These are phyloP conservation scores for Clarias gariepinus DNA, from an alignment of 2,113 vertebrate genomes.

Conservation along the genomic window DNA sequence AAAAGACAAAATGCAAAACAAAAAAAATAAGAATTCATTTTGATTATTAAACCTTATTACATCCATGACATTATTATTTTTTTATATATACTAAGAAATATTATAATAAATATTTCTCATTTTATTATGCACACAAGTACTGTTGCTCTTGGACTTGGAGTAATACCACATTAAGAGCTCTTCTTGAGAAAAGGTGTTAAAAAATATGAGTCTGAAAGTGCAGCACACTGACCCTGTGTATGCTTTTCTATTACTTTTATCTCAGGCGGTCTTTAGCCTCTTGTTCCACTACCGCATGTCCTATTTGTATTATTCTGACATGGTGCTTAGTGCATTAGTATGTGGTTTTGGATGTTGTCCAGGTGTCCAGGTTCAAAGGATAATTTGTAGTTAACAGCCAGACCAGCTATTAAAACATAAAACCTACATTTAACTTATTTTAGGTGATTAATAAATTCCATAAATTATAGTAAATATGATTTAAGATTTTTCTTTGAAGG, in stretches of 20 bases:
- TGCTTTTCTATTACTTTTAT: slow-evolving; percentile 24
- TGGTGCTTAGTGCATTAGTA: background rate
- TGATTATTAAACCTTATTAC: no score
- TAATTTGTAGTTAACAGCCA: background rate
- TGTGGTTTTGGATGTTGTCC: background rate
- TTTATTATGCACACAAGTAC: background rate
- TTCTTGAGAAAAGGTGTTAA: slow-evolving; percentile 6
- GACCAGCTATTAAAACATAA: background rate
- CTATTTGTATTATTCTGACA: background rate
- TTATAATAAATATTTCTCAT: no score
- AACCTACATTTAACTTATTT: background rate
- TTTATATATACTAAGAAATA: background rate
- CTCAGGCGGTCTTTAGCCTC: background rate
- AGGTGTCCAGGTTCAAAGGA: no score
- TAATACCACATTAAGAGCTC: background rate
- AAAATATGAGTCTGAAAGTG: background rate
- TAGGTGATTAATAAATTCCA: background rate
- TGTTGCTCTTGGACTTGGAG: background rate
- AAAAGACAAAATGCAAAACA: background rate
- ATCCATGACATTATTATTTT: background rate
- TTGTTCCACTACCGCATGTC: slow-evolving; percentile 1
- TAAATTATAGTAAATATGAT: background rate
- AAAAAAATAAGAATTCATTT: background rate
- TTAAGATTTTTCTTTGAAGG: background rate
- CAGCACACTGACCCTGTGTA: background rate